These are phyloP conservation scores for Melanotaenia parkinsoni DNA, from an alignment of 2,797 vertebrate species.

Conservation along the genomic window DNA sequence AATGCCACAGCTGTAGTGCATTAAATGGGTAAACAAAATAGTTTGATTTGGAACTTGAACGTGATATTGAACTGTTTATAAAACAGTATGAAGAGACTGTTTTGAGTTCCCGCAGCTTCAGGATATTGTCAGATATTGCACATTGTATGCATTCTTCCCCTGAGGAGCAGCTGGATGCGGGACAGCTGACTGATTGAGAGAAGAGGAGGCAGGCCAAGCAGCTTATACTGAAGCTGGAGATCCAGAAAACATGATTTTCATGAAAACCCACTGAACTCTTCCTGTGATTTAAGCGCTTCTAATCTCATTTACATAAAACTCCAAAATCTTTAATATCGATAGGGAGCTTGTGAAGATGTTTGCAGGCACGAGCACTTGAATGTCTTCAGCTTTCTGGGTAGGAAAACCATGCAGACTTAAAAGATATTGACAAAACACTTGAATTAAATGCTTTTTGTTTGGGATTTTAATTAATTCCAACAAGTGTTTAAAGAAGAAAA, in stretches of 20 bases:
- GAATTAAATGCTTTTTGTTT: not conserved
- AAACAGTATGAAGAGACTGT: constrained; percentile 32
- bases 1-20: constrained; percentile 7
- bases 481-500: not conserved
- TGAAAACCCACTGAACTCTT: constrained; percentile 38
- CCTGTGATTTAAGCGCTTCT: constrained; percentile 46
- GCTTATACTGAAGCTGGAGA: constrained; percentile 37
- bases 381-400: not conserved
- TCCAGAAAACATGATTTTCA: constrained; percentile 33
- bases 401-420: constrained; percentile 19
- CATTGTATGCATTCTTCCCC: constrained; percentile 49
- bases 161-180: constrained; percentile 26
- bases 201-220: constrained; percentile 19
- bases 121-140: constrained; percentile 69
- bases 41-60: constrained; percentile 17
- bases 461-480: not conserved
- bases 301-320: constrained; percentile 53
- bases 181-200: constrained; percentile 15
- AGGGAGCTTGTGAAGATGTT: constrained; percentile 45
- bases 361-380: not conserved
- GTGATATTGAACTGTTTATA: constrained; percentile 20
- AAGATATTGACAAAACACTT: constrained; percentile 6
- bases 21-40: constrained; percentile 18
- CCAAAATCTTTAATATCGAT: constrained; percentile 49
- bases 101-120: constrained; percentile 45